Evolutionary conservation across 2,888 invertebrate genomes (phyloP).

Genomic region (Drosophila conformis): DNA sequence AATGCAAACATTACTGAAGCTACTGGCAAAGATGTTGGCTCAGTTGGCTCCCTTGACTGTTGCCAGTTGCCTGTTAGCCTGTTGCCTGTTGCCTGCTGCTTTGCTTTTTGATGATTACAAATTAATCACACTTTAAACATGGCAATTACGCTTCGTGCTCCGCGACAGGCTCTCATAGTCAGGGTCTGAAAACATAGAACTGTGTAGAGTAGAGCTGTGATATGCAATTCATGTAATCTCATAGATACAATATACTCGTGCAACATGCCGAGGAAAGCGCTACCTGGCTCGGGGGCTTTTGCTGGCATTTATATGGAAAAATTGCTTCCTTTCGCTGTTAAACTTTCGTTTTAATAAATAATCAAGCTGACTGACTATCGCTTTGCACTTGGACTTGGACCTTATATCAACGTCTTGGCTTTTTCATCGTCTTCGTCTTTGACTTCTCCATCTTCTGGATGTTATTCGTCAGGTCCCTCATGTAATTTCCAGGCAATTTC

Average conservation of each 20-base stretch:
- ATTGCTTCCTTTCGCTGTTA: constrained; percentile 78
- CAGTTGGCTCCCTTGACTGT: constrained; percentile 20
- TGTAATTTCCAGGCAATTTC: constrained; percentile 83
- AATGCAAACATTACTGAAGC: constrained; percentile 61
- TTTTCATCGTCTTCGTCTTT: constrained; percentile 13
- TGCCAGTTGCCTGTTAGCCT: constrained; percentile 14
- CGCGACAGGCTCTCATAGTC: constrained; percentile 41
- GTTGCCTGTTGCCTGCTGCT: constrained; percentile 31
- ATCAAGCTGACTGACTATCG: constrained; percentile 71
- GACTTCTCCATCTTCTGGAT: constrained; percentile 35
- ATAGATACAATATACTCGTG: background rate
- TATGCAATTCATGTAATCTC: constrained; percentile 43
- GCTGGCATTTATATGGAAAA: constrained; percentile 66
- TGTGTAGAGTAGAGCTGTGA: constrained; percentile 26
- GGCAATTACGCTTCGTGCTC: constrained; percentile 69
- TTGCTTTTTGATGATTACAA: constrained; percentile 77
- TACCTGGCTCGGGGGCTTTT: constrained; percentile 24
- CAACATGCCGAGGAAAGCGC: constrained; percentile 27
- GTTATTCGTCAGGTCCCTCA: constrained; percentile 76
- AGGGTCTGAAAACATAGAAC: constrained; percentile 15
- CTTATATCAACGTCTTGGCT: constrained; percentile 17
- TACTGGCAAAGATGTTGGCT: constrained; percentile 39
- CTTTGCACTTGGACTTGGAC: constrained; percentile 34
- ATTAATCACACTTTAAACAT: constrained; percentile 81
- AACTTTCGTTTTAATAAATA: constrained; percentile 80